These are phyloP conservation scores for Frankliniella fusca DNA, from an alignment of 2,888 invertebrate genomes.

Conservation along the genomic window DNA sequence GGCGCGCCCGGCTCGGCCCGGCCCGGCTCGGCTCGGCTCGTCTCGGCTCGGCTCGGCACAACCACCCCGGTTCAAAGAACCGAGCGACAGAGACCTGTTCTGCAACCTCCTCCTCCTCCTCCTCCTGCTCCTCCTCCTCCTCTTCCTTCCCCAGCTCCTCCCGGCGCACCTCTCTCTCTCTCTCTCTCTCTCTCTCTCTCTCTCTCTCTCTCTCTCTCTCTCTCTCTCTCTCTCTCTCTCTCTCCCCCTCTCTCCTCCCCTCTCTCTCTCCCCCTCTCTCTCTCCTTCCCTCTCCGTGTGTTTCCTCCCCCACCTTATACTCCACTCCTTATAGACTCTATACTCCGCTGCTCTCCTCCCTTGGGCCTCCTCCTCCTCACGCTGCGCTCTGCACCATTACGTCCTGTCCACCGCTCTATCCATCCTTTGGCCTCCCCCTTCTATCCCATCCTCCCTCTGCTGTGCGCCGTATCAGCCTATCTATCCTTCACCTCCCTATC, in stretches of 20 bases:
- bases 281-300: neutral
- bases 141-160: neutral
- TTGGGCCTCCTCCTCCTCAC: too few species aligned
- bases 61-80: conserved; percentile 17
- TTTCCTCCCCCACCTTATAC: neutral
- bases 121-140: neutral
- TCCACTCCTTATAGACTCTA: too few species aligned
- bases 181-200: neutral
- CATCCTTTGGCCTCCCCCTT: too few species aligned
- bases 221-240: neutral
- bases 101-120: conserved; percentile 21
- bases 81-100: conserved; percentile 23
- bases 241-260: conserved; percentile 3
- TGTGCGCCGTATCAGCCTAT: too few species aligned
- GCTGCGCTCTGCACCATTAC: too few species aligned
- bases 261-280: neutral
- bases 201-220: neutral
- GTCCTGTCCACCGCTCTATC: too few species aligned
- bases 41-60: neutral
- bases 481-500: too few species aligned
- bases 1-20: neutral
- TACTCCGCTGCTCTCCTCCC: too few species aligned
- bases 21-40: neutral
- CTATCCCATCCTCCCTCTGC: too few species aligned
- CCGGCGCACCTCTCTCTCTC: neutral